phyloP scores from a whole-genome alignment of 1,140 invertebrate species.

The Ylistrum balloti region DNA sequence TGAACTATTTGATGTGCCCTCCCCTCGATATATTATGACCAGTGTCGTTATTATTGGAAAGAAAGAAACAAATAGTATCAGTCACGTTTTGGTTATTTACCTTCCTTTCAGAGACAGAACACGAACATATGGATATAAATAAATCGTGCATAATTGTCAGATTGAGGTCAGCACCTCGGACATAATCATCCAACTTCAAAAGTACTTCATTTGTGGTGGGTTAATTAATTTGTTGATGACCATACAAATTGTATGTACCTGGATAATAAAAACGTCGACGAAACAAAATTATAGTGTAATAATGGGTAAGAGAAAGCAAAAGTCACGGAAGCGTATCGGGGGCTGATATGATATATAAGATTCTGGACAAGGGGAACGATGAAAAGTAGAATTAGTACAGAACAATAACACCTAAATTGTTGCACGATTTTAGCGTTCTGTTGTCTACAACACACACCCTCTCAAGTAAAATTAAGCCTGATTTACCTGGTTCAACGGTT shows the following conservation, averaged over 20 bases:
- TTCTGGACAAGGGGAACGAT: no score
- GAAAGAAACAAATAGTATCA: background rate
- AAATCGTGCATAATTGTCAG: background rate
- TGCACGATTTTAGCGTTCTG: no score
- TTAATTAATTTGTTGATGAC: conserved; percentile 21
- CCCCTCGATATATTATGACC: background rate
- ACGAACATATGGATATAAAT: conserved; percentile 28
- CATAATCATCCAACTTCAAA: no score
- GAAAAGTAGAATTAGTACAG: no score
- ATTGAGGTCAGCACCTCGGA: background rate
- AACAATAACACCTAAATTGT: no score
- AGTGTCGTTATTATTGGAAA: background rate
- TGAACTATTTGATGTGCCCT: background rate
- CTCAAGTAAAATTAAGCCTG: no score
- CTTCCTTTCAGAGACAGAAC: background rate
- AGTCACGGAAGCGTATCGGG: background rate
- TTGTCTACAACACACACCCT: no score
- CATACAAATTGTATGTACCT: conserved; percentile 1
- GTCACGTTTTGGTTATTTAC: background rate
- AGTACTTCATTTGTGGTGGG: background rate
- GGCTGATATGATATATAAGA: background rate
- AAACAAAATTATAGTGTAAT: background rate
- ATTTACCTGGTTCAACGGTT: no score
- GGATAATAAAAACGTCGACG: background rate
- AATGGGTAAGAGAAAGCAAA: background rate